Base-by-base conservation (phyloP, 2,888 invertebrate genomes). In the Syritta pipiens region DNA sequence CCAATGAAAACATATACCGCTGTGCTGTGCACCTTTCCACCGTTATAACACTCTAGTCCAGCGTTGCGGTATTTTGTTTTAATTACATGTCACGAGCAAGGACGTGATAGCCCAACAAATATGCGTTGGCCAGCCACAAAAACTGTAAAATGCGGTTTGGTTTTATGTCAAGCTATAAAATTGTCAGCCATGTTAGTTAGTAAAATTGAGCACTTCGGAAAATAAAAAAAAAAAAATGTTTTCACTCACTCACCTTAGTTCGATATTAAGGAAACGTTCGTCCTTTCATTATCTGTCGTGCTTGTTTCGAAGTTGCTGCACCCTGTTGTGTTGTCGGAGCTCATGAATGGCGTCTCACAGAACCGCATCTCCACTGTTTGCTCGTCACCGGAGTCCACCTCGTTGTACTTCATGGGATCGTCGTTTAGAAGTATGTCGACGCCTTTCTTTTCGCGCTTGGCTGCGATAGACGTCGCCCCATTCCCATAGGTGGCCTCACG, bases 401-500 rank as follows among this genome's bases (percentile, higher is more conserved):
- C 86, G 14, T 82, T 83, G 22, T 86, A 86, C 5, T 85, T 81
- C 46, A 83, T 81, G 5, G 84, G 84, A 46, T 82, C 84, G 51
- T 86, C 86, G 48, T 85, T 85, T 22, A 86, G 49, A 42, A 85
- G 51, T 59, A 87, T 84, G 60, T 88, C 86, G 32, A 86, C 84
- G 60, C 84, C 85, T 65, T 85, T 85, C 22, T 81, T 82, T 9
- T 81, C 83, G 57, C 85, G 84, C 26, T 86, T 86, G 0, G 85
- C 85, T 7, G 85, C 68, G 3, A 84, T 83, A 7, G 74, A 46
- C 46, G 84, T 81, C 1, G 71, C 60, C 4, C 84, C 86, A 60
- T 87, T 88, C 17, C 88, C 88, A 67, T 87, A 88, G 22, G 88
- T 88, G 3, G 88, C 85, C 68, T 88, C 89, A 0, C 88, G 84